Evolutionary conservation across 2,888 invertebrate genomes (phyloP).

Genomic region (Tupiocoris notatus): DNA sequence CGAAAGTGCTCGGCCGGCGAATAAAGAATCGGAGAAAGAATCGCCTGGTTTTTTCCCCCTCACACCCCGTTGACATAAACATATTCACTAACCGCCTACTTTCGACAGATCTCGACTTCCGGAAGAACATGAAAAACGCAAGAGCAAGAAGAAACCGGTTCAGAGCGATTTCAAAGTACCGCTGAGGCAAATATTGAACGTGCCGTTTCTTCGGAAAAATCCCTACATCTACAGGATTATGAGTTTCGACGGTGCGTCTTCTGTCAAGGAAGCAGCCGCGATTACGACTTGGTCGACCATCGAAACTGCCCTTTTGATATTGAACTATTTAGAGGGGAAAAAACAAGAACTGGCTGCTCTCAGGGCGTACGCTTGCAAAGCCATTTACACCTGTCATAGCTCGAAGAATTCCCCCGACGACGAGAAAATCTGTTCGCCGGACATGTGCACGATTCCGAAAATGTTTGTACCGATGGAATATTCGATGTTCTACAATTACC

Average conservation of each 20-base stretch:
- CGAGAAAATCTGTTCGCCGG: too few species aligned
- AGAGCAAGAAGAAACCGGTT: too few species aligned
- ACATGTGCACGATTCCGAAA: not conserved
- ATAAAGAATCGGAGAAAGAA: too few species aligned
- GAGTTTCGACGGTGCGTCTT: constrained; percentile 1
- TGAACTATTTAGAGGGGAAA: constrained; percentile 22
- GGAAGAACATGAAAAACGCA: too few species aligned
- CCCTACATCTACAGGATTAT: not conserved
- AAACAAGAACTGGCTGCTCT: constrained; percentile 15
- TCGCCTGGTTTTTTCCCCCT: too few species aligned
- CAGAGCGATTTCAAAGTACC: constrained; percentile 4
- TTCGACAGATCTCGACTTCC: too few species aligned
- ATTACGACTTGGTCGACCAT: constrained; percentile 23
- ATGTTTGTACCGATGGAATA: constrained; percentile 20
- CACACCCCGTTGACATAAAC: too few species aligned
- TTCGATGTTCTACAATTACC: constrained; percentile 29
- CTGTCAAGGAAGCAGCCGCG: constrained; percentile 18
- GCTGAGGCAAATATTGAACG: not conserved
- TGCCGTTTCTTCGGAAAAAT: constrained; percentile 27
- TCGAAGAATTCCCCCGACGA: not conserved
- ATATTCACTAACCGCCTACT: too few species aligned
- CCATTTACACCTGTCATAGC: not conserved
- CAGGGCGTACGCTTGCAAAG: constrained; percentile 22
- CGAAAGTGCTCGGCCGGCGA: too few species aligned
- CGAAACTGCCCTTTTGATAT: constrained; percentile 23